A percentile compares a stretch with the other conserved stretches of the same genome.
Conservation (phyloP, 1,140 invertebrate genomes). For the Tenebrio molitor region DNA sequence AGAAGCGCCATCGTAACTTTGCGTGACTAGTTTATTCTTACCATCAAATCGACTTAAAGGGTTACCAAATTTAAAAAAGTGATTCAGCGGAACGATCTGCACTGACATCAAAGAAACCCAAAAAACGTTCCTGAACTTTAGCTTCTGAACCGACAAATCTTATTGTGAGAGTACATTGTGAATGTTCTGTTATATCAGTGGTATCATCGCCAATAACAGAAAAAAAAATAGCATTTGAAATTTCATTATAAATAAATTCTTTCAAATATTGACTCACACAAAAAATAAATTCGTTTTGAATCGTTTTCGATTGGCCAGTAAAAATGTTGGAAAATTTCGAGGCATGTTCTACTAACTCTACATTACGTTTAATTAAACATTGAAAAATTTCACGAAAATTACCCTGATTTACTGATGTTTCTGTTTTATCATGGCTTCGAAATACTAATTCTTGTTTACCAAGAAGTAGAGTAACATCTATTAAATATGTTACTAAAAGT, state of each 20-base stretch:
- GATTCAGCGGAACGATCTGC: conserved; percentile 33
- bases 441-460: conserved; percentile 50
- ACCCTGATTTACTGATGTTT: conserved; percentile 41
- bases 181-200: conserved; percentile 29
- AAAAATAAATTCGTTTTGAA: conserved; percentile 47
- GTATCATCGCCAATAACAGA: conserved; percentile 32
- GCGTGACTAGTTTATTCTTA: conserved; percentile 36
- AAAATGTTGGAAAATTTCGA: conserved; percentile 47
- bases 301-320: conserved; percentile 46
- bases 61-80: conserved; percentile 9
- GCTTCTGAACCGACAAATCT: conserved; percentile 13
- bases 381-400: conserved; percentile 49
- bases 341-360: conserved; percentile 44
- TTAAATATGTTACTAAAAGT: conserved; percentile 42
- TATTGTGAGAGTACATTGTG: conserved; percentile 19
- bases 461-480: conserved; percentile 44
- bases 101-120: conserved; percentile 18
- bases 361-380: conserved; percentile 39
- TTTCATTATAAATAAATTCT: conserved; percentile 43
- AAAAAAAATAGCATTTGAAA: conserved; percentile 41
- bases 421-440: conserved; percentile 38
- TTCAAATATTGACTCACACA: conserved; percentile 41
- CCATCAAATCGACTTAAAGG: conserved; percentile 19
- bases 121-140: conserved; percentile 27
- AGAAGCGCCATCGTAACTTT: conserved; percentile 41